These are phyloP conservation scores for Rhadina sibilatrix DNA, from an alignment of 2,113 vertebrate genomes.

Conservation along the genomic window DNA sequence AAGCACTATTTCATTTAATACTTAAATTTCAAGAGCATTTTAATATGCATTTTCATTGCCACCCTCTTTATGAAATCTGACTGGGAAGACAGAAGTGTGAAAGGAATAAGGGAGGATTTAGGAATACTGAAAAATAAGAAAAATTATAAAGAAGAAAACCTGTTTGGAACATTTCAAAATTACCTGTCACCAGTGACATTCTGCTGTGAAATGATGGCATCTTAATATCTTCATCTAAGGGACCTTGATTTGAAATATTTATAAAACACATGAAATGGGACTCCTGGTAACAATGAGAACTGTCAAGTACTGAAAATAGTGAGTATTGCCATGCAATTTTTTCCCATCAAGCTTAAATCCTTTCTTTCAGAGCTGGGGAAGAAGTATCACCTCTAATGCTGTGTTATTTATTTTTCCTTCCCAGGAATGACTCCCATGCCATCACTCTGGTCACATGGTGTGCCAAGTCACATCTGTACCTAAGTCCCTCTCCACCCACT, in stretches of 20 bases:
- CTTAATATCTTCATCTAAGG: slow-evolving; percentile 12
- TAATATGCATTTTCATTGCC: not conserved
- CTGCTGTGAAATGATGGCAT: not conserved
- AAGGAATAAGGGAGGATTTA: not conserved
- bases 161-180: not conserved
- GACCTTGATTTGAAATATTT: slow-evolving; percentile 35
- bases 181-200: slow-evolving; percentile 27
- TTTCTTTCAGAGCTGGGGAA: not conserved
- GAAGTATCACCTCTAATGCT: not conserved
- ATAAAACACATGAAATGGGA: slow-evolving; percentile 2
- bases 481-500: not conserved
- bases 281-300: not conserved
- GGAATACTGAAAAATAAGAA: not conserved
- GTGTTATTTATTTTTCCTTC: not conserved
- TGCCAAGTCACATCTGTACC: not conserved
- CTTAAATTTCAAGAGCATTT: not conserved
- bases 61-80: not conserved
- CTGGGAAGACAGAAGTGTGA: not conserved
- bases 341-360: not conserved
- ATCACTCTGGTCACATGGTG: not conserved
- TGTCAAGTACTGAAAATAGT: not conserved
- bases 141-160: not conserved
- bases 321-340: not conserved
- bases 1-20: not conserved
- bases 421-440: not conserved